These are phyloP conservation scores for Amphipoea oculea DNA, from an alignment of 2,888 invertebrate species.

Conservation along the genomic window DNA sequence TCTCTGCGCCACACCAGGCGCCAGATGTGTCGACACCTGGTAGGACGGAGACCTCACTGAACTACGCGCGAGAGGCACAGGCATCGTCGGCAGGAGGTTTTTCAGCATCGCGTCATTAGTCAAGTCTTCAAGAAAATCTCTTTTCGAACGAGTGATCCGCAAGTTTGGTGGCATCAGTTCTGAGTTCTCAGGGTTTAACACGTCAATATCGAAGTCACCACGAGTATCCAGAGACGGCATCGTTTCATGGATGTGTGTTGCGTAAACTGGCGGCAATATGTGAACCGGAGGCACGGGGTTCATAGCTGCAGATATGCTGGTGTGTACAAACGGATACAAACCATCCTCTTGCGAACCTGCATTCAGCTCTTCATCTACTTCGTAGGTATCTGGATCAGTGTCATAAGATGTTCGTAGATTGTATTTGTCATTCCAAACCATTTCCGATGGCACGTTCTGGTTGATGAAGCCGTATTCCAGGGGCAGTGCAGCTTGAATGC, in stretches of 20 bases:
- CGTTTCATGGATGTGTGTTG: constrained; percentile 68
- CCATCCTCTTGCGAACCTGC: constrained; percentile 47
- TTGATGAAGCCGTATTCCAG: constrained; percentile 32
- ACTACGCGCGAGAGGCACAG: constrained; percentile 74
- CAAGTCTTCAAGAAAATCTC: constrained; percentile 77
- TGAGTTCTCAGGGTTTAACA: constrained; percentile 53
- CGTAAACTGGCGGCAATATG: constrained; percentile 69
- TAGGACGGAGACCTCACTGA: constrained; percentile 46
- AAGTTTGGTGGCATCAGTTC: constrained; percentile 58
- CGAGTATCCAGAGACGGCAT: constrained; percentile 53
- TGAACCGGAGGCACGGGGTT: constrained; percentile 62
- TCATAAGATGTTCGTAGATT: constrained; percentile 35
- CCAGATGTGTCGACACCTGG: constrained; percentile 21
- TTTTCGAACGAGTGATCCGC: constrained; percentile 68
- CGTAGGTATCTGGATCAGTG: constrained; percentile 29
- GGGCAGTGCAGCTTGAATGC: constrained; percentile 31
- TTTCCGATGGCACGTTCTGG: constrained; percentile 34
- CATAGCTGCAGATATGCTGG: constrained; percentile 52
- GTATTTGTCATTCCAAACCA: constrained; percentile 42
- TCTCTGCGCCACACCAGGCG: neutral
- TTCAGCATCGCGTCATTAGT: constrained; percentile 79
- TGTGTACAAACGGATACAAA: constrained; percentile 57
- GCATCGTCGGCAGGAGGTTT: constrained; percentile 85
- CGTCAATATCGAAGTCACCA: constrained; percentile 51
- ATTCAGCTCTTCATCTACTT: constrained; percentile 29